phyloP scores from a whole-genome alignment of 2,797 vertebrate species.

The Silurus aristotelis region DNA sequence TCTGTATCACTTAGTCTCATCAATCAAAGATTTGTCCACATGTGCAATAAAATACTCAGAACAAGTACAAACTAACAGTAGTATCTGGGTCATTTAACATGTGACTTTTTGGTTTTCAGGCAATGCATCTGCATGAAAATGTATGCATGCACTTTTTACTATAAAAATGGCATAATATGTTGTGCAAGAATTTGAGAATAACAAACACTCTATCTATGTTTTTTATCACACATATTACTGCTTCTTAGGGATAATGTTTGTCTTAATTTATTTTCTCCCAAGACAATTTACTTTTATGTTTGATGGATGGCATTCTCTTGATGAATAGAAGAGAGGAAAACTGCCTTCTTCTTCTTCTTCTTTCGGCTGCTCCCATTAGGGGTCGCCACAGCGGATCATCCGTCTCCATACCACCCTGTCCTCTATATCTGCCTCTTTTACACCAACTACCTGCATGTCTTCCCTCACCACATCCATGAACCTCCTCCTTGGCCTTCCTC shows the following conservation, averaged over 20 bases:
- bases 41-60: not conserved
- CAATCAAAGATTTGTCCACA: not conserved
- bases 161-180: not conserved
- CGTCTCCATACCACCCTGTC: too few species aligned
- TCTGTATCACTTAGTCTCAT: not conserved
- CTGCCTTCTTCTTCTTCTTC: too few species aligned
- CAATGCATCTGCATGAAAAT: not conserved
- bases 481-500: too few species aligned
- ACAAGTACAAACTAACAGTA: not conserved
- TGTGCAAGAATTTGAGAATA: slow-evolving; percentile 6
- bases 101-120: not conserved
- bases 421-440: too few species aligned
- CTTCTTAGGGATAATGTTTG: not conserved
- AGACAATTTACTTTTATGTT: not conserved
- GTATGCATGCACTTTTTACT: not conserved
- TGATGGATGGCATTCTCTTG: not conserved
- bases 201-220: not conserved
- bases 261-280: not conserved
- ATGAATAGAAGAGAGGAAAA: not conserved
- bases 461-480: too few species aligned
- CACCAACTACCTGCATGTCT: too few species aligned
- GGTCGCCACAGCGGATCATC: too few species aligned
- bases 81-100: not conserved
- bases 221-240: not conserved
- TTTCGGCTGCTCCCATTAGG: too few species aligned